These are phyloP conservation scores for Caiman crocodilus DNA, from an alignment of 2,797 vertebrate genomes.

Conservation along the genomic window DNA sequence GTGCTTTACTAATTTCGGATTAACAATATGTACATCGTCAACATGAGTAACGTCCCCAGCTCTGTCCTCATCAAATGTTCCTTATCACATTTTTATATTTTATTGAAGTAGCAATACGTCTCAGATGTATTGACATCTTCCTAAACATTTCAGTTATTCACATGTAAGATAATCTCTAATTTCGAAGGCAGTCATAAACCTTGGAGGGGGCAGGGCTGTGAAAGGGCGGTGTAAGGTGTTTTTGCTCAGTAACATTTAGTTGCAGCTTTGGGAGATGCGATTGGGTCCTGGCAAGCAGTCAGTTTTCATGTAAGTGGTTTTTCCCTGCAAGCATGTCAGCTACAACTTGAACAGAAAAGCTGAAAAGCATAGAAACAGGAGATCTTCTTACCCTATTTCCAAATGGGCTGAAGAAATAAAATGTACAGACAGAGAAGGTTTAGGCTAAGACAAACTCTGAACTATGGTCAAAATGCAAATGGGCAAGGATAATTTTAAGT, in stretches of 20 bases:
- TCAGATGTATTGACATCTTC: not conserved
- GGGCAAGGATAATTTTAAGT: not conserved
- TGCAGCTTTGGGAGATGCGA: not conserved
- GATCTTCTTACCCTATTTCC: not conserved
- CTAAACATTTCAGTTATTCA: constrained; percentile 28
- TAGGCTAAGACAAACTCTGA: not conserved
- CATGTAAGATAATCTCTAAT: not conserved
- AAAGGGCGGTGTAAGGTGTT: constrained; percentile 9
- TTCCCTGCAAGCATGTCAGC: not conserved
- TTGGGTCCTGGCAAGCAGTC: not conserved
- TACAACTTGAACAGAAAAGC: not conserved
- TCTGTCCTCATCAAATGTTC: not conserved
- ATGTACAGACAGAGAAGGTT: not conserved
- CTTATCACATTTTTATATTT: not conserved
- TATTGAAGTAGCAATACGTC: constrained; percentile 4
- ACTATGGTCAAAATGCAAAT: not conserved
- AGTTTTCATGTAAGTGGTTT: not conserved
- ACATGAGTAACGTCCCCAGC: no score
- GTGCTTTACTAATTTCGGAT: no score
- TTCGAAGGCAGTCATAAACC: not conserved
- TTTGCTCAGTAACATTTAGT: not conserved
- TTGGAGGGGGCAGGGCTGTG: not conserved
- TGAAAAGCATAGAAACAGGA: not conserved
- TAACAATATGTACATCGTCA: no score
- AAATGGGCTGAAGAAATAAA: not conserved